Conservation (phyloP, 2,797 vertebrate species). For the Argyrosomus regius region DNA sequence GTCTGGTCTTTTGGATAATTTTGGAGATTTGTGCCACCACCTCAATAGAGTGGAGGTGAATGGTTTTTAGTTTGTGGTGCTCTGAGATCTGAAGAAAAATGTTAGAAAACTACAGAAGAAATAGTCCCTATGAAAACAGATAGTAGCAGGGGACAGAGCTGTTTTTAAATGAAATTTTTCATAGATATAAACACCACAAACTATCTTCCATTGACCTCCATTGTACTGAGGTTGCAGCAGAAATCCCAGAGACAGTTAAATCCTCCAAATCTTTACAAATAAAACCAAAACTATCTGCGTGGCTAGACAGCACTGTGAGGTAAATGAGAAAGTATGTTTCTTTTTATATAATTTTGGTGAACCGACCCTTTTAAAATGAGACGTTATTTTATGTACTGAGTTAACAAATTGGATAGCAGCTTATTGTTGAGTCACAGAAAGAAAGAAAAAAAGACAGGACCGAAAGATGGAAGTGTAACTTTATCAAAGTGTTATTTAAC, state of each 20-base stretch:
- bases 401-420: conserved; percentile 23
- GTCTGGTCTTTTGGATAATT: neutral
- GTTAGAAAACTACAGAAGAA: neutral
- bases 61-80: neutral
- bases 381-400: conserved; percentile 6
- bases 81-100: neutral
- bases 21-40: neutral
- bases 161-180: neutral
- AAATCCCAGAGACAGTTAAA: neutral
- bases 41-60: neutral
- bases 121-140: neutral
- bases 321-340: neutral
- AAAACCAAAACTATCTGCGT: neutral
- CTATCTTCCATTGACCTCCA: neutral
- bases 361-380: neutral
- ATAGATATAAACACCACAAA: too few relatives aligned
- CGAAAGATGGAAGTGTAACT: conserved; percentile 66
- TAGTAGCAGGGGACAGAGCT: too few relatives aligned
- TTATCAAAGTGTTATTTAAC: conserved; percentile 77
- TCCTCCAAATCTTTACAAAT: neutral
- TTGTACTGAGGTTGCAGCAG: neutral
- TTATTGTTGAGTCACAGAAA: conserved; percentile 43
- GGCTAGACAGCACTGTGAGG: neutral
- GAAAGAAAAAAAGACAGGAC: neutral
- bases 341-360: conserved; percentile 19